Conservation (phyloP, 2,113 vertebrate genomes). For the Dasypus novemcinctus region DNA sequence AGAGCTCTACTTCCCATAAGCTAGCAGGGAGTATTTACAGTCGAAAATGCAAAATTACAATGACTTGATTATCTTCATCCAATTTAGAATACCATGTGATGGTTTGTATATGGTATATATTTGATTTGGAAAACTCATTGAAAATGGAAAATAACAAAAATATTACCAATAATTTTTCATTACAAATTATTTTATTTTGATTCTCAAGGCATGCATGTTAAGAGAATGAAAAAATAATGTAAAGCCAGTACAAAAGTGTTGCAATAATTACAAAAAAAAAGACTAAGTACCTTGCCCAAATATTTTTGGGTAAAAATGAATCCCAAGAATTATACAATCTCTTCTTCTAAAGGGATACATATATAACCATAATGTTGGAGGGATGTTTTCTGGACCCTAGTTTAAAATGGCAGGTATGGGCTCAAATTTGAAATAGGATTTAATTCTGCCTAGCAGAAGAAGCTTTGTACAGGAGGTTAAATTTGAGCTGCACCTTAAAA, state of each 20-base stretch:
- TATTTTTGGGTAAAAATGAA: background rate
- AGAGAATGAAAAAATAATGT: background rate
- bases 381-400: background rate
- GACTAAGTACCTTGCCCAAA: background rate
- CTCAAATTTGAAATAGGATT: background rate
- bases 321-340: background rate
- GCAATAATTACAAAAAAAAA: background rate
- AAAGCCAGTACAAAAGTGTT: background rate
- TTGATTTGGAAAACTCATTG: slow-evolving; percentile 22
- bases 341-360: background rate
- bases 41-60: slow-evolving; percentile 38
- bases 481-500: background rate
- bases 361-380: background rate
- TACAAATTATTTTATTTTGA: slow-evolving; percentile 40
- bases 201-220: background rate
- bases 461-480: background rate
- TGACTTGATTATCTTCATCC: background rate
- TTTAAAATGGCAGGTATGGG: background rate
- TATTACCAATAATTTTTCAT: slow-evolving; percentile 22
- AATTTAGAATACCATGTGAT: background rate
- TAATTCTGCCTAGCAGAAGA: background rate
- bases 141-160: background rate
- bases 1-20: slow-evolving; percentile 6
- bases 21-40: background rate
- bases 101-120: background rate